Conservation (phyloP, 2,888 invertebrate species). For the Drosophila eohydei region DNA sequence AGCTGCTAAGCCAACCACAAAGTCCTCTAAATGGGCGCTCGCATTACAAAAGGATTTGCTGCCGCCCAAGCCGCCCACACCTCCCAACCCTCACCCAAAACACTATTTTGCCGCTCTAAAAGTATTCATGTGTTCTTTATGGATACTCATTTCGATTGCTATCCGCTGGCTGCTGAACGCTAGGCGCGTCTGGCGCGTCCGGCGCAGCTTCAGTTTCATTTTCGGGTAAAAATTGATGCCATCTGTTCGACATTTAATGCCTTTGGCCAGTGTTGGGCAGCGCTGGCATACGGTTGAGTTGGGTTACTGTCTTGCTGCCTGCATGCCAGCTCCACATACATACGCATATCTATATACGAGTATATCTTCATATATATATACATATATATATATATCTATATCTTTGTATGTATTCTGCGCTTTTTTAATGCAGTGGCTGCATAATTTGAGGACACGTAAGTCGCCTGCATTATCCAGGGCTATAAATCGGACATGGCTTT, state of each 20-base stretch:
- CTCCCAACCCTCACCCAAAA: background rate
- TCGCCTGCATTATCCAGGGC: slow-evolving; percentile 77
- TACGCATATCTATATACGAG: background rate
- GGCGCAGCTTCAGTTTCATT: slow-evolving; percentile 28
- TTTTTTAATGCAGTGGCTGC: slow-evolving; percentile 73
- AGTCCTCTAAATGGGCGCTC: slow-evolving; percentile 16
- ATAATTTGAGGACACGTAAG: slow-evolving; percentile 75
- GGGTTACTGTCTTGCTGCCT: background rate
- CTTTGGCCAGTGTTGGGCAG: slow-evolving; percentile 29
- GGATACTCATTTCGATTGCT: slow-evolving; percentile 39
- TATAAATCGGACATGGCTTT: slow-evolving; percentile 62
- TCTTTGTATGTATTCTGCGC: background rate
- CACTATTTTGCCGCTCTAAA: background rate
- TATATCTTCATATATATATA: background rate
- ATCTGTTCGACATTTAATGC: slow-evolving; percentile 73
- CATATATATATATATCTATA: background rate
- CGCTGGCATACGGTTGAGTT: background rate
- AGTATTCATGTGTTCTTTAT: slow-evolving; percentile 32
- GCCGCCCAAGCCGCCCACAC: background rate
- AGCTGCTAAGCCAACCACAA: slow-evolving; percentile 18
- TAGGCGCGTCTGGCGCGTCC: slow-evolving; percentile 15
- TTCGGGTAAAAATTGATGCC: slow-evolving; percentile 72
- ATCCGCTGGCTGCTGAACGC: slow-evolving; percentile 12
- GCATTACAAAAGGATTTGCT: slow-evolving; percentile 18
- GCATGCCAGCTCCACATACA: background rate